phyloP scores from a whole-genome alignment of 2,113 vertebrate species.

The Leptobrachium ailaonicum region DNA sequence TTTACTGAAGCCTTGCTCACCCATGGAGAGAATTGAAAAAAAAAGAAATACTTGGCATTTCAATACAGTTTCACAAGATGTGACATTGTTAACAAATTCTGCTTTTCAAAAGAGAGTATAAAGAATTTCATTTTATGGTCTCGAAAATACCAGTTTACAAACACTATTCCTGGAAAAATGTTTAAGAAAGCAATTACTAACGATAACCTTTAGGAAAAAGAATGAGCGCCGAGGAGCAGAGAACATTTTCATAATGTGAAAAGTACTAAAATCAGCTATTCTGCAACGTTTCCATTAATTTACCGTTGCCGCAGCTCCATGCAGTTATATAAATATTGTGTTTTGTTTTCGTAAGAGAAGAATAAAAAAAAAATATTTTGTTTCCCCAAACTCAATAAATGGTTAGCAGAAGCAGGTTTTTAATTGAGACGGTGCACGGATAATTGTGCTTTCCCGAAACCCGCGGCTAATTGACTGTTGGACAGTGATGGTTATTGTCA shows the following conservation, averaged over 20 bases:
- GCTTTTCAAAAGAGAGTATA: background rate
- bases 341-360: slow-evolving; percentile 27
- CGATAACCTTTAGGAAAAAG: slow-evolving; percentile 44
- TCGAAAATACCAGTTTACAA: slow-evolving; percentile 31
- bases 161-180: slow-evolving; percentile 19
- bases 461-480: background rate
- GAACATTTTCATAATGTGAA: slow-evolving; percentile 41
- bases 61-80: too few species aligned
- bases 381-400: slow-evolving; percentile 7
- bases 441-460: background rate
- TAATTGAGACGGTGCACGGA: slow-evolving; percentile 29
- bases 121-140: slow-evolving; percentile 19
- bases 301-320: slow-evolving; percentile 25
- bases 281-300: slow-evolving; percentile 33
- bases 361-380: background rate
- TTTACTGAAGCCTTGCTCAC: too few species aligned
- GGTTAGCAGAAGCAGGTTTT: background rate
- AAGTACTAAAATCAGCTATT: slow-evolving; percentile 38
- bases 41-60: too few species aligned
- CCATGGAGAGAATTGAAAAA: too few species aligned
- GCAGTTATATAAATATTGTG: slow-evolving; percentile 24
- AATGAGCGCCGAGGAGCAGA: slow-evolving; percentile 24
- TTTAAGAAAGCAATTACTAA: slow-evolving; percentile 38
- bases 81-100: background rate
- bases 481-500: slow-evolving; percentile 9